Conservation (phyloP, 2,888 invertebrate genomes). For the Oscheius sp. region DNA sequence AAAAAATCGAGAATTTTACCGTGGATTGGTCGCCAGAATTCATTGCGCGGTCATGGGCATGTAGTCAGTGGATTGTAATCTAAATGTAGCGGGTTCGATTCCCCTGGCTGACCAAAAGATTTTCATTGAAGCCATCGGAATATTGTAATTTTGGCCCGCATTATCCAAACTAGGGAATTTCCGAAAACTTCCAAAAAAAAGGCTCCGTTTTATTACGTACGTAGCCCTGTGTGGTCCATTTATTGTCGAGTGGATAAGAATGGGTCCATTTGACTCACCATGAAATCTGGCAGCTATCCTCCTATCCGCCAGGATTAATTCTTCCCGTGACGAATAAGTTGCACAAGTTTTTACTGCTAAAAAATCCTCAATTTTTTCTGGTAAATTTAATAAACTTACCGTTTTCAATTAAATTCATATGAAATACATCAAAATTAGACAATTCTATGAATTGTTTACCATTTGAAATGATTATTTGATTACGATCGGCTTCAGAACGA, state of each 20-base stretch:
- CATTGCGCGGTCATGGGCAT: too few relatives aligned
- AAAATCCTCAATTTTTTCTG: conserved; percentile 4
- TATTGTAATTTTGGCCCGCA: too few relatives aligned
- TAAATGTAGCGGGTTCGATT: too few relatives aligned
- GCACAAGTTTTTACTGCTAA: conserved; percentile 10
- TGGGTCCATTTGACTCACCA: conserved; percentile 4
- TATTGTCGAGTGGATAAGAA: background rate
- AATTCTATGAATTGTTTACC: conserved; percentile 15
- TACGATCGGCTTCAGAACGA: conserved; percentile 8
- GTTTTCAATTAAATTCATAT: conserved; percentile 12
- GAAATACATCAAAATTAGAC: conserved; percentile 19
- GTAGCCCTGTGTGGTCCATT: background rate
- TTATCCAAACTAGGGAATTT: too few relatives aligned
- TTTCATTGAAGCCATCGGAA: too few relatives aligned
- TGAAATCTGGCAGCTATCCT: conserved; percentile 23
- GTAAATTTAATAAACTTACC: background rate
- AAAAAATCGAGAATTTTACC: too few relatives aligned
- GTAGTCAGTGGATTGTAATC: too few relatives aligned
- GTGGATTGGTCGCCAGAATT: too few relatives aligned
- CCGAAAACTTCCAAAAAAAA: too few relatives aligned
- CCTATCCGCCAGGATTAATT: conserved; percentile 12
- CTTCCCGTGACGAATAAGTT: background rate
- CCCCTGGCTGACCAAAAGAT: too few relatives aligned
- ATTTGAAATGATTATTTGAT: conserved; percentile 2
- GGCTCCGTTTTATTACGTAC: too few relatives aligned